Conservation (phyloP, 2,888 invertebrate species). For the Nomada lathburiana region DNA sequence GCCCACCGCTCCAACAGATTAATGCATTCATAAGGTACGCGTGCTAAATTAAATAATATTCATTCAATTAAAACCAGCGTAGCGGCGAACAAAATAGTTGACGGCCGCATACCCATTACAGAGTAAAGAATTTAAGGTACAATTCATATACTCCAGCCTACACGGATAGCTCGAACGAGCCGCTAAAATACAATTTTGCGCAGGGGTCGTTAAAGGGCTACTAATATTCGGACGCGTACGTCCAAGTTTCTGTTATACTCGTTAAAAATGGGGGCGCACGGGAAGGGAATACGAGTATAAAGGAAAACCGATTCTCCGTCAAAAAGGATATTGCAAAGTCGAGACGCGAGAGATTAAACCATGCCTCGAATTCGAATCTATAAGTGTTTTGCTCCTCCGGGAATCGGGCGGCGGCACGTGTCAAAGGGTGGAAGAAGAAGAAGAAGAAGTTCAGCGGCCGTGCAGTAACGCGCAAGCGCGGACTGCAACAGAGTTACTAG, state of each 20-base stretch:
- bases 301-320: neutral
- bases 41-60: slow-evolving; percentile 32
- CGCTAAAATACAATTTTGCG: neutral
- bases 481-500: slow-evolving; percentile 47
- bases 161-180: too few relatives aligned
- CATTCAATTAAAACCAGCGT: neutral
- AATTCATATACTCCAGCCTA: too few relatives aligned
- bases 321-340: slow-evolving; percentile 43
- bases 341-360: slow-evolving; percentile 47
- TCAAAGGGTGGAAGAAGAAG: slow-evolving; percentile 74
- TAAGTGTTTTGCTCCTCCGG: slow-evolving; percentile 71
- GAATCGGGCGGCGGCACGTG: slow-evolving; percentile 77
- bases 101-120: slow-evolving; percentile 33
- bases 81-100: slow-evolving; percentile 21
- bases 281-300: slow-evolving; percentile 12
- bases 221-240: neutral
- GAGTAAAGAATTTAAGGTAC: too few relatives aligned
- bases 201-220: neutral
- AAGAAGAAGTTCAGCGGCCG: slow-evolving; percentile 54
- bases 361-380: slow-evolving; percentile 68
- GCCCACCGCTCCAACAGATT: slow-evolving; percentile 35
- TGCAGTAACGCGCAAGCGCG: slow-evolving; percentile 70
- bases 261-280: slow-evolving; percentile 24
- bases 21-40: slow-evolving; percentile 62
- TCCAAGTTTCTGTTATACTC: neutral